These are phyloP conservation scores for Mesaphorura yosii DNA, from an alignment of 1,140 invertebrate species.

Conservation along the genomic window DNA sequence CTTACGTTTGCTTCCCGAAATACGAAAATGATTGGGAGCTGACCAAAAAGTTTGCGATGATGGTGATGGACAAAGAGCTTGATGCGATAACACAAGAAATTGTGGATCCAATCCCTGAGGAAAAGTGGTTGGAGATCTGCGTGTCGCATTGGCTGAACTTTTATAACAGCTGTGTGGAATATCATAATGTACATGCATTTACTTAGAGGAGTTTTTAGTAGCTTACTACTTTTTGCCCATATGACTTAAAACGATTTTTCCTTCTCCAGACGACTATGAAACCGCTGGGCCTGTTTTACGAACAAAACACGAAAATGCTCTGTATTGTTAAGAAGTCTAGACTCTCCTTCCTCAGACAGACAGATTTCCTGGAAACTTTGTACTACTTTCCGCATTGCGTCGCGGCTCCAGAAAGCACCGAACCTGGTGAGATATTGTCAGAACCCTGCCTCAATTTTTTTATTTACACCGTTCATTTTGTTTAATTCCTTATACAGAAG, in stretches of 20 bases:
- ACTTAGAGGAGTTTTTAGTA: constrained; percentile 2
- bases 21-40: constrained; percentile 24
- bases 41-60: constrained; percentile 20
- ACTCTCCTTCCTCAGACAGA: constrained; percentile 27
- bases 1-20: neutral
- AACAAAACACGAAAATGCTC: constrained; percentile 18
- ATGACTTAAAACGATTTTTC: constrained; percentile 4
- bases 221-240: constrained; percentile 4
- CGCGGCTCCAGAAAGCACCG: constrained; percentile 7
- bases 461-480: neutral
- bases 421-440: constrained; percentile 2
- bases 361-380: constrained; percentile 25
- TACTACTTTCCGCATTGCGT: constrained; percentile 29
- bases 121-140: constrained; percentile 20
- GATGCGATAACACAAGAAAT: constrained; percentile 1
- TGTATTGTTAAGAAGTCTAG: constrained; percentile 28
- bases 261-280: constrained; percentile 23
- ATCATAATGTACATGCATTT: constrained; percentile 31
- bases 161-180: constrained; percentile 30
- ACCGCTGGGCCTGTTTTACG: constrained; percentile 28
- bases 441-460: too few species aligned
- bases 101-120: constrained; percentile 19
- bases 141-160: constrained; percentile 22
- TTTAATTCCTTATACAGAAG: neutral
- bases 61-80: constrained; percentile 26